phyloP scores from a whole-genome alignment of 1,140 invertebrate species.

The Drosophila eugracilis region DNA sequence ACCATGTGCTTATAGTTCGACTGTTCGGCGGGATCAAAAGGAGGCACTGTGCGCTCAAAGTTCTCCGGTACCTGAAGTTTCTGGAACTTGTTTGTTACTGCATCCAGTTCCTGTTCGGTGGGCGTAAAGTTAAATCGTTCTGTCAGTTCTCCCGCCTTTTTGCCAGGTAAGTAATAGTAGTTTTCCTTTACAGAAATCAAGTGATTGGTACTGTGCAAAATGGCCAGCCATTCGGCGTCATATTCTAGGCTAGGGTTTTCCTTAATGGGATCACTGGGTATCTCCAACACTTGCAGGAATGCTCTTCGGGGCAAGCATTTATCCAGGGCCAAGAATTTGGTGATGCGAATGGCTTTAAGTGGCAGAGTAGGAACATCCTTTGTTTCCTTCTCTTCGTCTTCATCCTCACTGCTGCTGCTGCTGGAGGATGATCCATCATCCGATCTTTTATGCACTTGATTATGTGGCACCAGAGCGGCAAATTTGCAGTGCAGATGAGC shows the following conservation, averaged over 20 bases:
- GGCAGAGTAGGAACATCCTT: background rate
- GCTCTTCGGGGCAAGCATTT: conserved; percentile 96
- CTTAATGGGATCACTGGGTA: conserved; percentile 63
- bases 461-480: conserved; percentile 93
- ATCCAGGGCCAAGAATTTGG: conserved; percentile 97
- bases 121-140: conserved; percentile 92
- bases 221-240: conserved; percentile 97
- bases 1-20: conserved; percentile 65
- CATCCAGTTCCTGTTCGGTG: conserved; percentile 89
- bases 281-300: conserved; percentile 92
- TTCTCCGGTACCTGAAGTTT: conserved; percentile 89
- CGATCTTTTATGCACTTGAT: conserved; percentile 63
- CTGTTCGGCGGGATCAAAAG: conserved; percentile 86
- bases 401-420: conserved; percentile 51
- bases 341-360: conserved; percentile 84
- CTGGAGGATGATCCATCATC: conserved; percentile 8
- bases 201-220: conserved; percentile 95
- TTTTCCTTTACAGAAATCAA: conserved; percentile 90
- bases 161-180: conserved; percentile 92
- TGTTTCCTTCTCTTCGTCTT: conserved; percentile 19
- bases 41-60: conserved; percentile 90
- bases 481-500: conserved; percentile 99
- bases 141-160: conserved; percentile 86
- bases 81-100: conserved; percentile 88
- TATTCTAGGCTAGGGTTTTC: conserved; percentile 89